Evolutionary conservation across 1,140 invertebrate species (phyloP), one percentile per base, ranked within the genome.

Genomic region (Micrasema minimum): DNA sequence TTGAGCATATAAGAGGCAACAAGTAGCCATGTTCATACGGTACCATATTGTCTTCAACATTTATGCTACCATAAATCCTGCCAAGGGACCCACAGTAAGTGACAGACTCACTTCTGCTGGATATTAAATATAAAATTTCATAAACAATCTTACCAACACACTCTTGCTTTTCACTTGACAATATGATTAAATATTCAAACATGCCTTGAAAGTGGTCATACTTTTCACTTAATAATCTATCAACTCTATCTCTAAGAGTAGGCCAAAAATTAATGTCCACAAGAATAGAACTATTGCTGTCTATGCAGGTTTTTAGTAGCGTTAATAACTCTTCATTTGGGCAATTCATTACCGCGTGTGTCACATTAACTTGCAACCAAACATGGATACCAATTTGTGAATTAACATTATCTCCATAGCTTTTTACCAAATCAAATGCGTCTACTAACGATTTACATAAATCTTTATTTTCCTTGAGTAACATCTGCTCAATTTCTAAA

Each of bases 1-100:
- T 22, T 31, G 76, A 70, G 50, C 78, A 77, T 50, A 77, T 68
- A 65, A 83, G 78, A 38, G 82, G 81, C 41, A 84, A 71, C 12
- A 81, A 74, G 71, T 81, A 82, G 59, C 82, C 79, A 26, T 80
- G 82, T 37, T 70, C 22, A 14, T 62, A 23, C 20, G 16, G 16
- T 77, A 57, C 35, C 69, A 67, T 43, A 26, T 23, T 37, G 22
- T 69, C 26, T 26, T 69, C 50, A n/a, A 69, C 23, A 31, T 69
- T 59, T 69, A 69, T 48, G n/a, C 38, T 59, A 35, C 55, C 38
- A 12, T 59, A 59, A 6, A 59, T 59, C 18, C 37, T 59, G 11
- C 55, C 55, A 22, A 59, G 55, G 2, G 37, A 22, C 5, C 55
- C 55, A 11, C 16, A 41, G 18, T 41, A 59, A 38, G 9, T 22